These are phyloP conservation scores for Ditylenchus weischeri DNA, from an alignment of 2,888 invertebrate species.

Conservation along the genomic window DNA sequence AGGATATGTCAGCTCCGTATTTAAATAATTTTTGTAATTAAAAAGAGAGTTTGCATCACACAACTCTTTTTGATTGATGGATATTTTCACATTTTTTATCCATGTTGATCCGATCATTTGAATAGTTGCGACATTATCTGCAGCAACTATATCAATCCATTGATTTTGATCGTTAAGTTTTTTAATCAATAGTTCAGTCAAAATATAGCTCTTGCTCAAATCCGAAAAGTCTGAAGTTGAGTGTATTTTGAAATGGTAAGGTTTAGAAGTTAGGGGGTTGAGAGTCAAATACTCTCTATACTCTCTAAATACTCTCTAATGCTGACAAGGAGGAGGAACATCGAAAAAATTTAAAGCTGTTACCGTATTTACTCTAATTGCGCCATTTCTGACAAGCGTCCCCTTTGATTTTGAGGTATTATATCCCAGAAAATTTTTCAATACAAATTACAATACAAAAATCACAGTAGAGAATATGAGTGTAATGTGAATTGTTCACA, in stretches of 20 bases:
- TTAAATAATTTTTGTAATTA: constrained; percentile 6
- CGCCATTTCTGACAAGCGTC: no score
- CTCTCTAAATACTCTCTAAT: neutral
- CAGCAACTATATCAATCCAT: constrained; percentile 2
- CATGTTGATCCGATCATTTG: constrained; percentile 18
- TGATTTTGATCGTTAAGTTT: constrained; percentile 14
- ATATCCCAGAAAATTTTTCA: no score
- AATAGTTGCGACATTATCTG: constrained; percentile 14
- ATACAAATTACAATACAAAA: no score
- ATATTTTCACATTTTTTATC: constrained; percentile 20
- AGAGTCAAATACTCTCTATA: constrained; percentile 11
- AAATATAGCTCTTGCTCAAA: constrained; percentile 19
- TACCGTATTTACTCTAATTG: no score
- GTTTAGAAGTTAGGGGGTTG: constrained; percentile 13
- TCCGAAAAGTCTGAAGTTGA: constrained; percentile 14
- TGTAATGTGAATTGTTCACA: no score
- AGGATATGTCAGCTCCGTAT: constrained; percentile 7
- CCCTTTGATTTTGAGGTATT: no score
- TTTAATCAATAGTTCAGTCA: constrained; percentile 16
- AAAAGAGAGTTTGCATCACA: constrained; percentile 13
- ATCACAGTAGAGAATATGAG: no score
- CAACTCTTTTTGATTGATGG: constrained; percentile 11
- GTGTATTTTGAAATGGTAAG: constrained; percentile 20
- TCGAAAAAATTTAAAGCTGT: constrained; percentile 19
- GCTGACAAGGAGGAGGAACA: constrained; percentile 18